phyloP scores from a whole-genome alignment of 2,113 vertebrate genomes.

The Myodes glareolus region DNA sequence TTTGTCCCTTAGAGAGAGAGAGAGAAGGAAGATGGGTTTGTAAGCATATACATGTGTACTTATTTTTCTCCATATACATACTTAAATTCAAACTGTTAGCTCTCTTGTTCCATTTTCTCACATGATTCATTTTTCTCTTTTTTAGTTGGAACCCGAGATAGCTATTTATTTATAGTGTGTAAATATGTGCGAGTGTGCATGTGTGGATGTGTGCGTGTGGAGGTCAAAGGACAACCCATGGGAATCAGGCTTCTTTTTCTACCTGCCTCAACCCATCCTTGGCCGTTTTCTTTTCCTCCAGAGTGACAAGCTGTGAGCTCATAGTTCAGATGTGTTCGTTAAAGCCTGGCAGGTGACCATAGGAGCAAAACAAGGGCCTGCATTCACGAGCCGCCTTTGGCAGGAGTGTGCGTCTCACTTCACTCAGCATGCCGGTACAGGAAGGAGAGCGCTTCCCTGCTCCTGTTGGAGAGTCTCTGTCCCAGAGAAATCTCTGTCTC shows the following conservation, averaged over 20 bases:
- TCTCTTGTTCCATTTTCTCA: neutral
- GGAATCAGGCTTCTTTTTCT: neutral
- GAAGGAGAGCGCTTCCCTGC: neutral
- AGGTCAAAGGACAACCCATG: neutral
- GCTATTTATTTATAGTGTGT: neutral
- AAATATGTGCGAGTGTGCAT: neutral
- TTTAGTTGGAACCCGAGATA: neutral
- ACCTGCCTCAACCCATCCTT: neutral
- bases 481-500: neutral
- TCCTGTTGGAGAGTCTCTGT: neutral
- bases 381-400: fast-evolving
- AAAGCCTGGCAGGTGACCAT: neutral
- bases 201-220: neutral
- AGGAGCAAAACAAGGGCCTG: neutral
- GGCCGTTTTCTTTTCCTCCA: neutral
- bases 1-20: neutral
- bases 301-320: neutral
- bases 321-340: neutral
- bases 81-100: neutral
- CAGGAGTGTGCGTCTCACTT: neutral
- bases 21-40: neutral
- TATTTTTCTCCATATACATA: neutral
- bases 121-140: neutral
- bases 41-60: neutral
- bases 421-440: neutral